Conservation (phyloP, 2,113 vertebrate species). For the Agelaius phoeniceus region DNA sequence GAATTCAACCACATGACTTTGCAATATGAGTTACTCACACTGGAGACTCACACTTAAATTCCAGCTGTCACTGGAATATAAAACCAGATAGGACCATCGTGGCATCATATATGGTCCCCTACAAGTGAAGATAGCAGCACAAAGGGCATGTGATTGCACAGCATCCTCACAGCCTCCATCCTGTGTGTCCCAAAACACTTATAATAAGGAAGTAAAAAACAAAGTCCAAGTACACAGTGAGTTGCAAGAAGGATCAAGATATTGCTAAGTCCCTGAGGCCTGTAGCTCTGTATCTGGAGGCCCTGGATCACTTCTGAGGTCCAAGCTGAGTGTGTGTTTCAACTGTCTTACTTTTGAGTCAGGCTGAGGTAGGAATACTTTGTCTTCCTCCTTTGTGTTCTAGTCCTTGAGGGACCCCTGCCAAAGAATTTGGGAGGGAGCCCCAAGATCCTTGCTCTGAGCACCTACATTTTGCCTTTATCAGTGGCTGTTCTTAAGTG, state of each 20-base stretch:
- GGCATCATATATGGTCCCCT: not conserved
- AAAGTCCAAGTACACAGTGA: not conserved
- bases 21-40: not conserved
- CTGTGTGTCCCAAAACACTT: not conserved
- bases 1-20: not conserved
- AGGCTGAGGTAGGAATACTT: not conserved
- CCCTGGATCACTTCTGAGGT: not conserved
- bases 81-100: not conserved
- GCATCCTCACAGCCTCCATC: not conserved
- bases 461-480: not conserved
- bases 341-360: not conserved
- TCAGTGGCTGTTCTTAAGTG: not conserved
- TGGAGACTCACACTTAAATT: not conserved
- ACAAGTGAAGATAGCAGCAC: not conserved
- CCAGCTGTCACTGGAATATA: not conserved
- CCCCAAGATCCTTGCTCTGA: not conserved
- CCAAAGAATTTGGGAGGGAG: not conserved
- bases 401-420: not conserved
- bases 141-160: not conserved
- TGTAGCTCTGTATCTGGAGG: not conserved
- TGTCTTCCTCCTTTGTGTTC: not conserved
- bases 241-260: not conserved
- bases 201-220: not conserved
- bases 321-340: not conserved
- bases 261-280: not conserved